A percentile compares a stretch with the other conserved stretches of the same genome.
phyloP scores from a whole-genome alignment of 2,888 invertebrate genomes.

The Luperina testacea region DNA sequence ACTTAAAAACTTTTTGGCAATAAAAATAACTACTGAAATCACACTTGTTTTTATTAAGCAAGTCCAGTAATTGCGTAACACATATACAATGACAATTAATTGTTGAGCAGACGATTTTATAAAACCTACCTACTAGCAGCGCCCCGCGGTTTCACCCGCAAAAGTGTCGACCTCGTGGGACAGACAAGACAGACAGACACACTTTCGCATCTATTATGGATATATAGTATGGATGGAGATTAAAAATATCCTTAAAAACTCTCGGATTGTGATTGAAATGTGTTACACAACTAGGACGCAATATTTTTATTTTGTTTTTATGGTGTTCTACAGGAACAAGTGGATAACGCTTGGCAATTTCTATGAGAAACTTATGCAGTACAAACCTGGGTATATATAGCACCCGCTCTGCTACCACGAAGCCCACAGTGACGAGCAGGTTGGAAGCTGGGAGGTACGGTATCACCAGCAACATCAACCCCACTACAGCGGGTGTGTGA shows the following conservation, averaged over 20 bases:
- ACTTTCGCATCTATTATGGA: too few species aligned
- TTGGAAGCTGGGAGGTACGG: constrained; percentile 97
- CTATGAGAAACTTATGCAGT: neutral
- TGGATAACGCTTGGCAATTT: neutral
- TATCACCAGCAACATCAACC: constrained; percentile 93
- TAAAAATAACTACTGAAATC: neutral
- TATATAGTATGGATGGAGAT: neutral
- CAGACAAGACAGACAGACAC: too few species aligned
- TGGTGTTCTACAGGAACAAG: too few species aligned
- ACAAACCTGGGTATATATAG: constrained; percentile 95
- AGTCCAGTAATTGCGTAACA: neutral
- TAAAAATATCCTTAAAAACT: neutral
- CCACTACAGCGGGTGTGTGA: constrained; percentile 92
- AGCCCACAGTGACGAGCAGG: constrained; percentile 94
- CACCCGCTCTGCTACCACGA: constrained; percentile 96
- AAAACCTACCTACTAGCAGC: too few species aligned
- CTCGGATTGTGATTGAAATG: neutral
- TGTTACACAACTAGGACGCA: neutral
- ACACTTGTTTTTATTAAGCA: neutral
- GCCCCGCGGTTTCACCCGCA: too few species aligned
- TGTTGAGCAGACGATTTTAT: too few species aligned
- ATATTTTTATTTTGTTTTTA: neutral
- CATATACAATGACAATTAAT: neutral
- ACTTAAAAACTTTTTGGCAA: neutral
- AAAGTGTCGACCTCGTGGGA: too few species aligned